Base-by-base conservation (phyloP, 2,113 vertebrate genomes). In the Lynx canadensis region DNA sequence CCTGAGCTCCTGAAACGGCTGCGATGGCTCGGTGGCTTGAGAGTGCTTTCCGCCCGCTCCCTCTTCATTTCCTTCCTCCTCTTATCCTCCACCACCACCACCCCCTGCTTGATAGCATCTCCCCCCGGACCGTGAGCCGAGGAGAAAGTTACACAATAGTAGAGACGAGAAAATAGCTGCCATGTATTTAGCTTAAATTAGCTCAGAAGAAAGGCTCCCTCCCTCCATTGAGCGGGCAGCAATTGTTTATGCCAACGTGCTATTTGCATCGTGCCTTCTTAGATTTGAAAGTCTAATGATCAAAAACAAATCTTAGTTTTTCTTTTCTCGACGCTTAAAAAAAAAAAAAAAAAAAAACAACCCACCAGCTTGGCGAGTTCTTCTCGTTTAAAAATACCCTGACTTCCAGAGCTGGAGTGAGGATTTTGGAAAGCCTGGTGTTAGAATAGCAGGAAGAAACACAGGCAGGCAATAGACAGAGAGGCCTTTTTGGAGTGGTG, bases 341-440 rank as follows among this genome's bases (percentile, higher is more conserved):
- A 80, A 76, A 91, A 73, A 76, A 91, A 65, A 25, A 48, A 74
- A 89, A 82, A 12, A 38, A 4, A 38, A 13, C 57, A 41, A 48
- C 27, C 41, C 71, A 96, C 89, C 41, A 68, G 74, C 96, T 98
- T 98, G 74, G 65, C 57, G 96, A 63, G 73, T 97, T 94, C 89
- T 13, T 45, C 89, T 52, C 0, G 85, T 97, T 98, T 98, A 98
- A 98, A 99, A 98, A 98, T 98, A 98, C 4, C 94, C 81, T 87
- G 80, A 36, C 74, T 97, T 94, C 79, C 80, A 50, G 81, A 1
- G 0, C 88, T 31, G 7, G 21, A 74, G 66, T 94, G 93, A 84
- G 94, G 68, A 63, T 27, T 83, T 41, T 1, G 95, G 97, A 95
- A 68, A 73, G 29, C 38, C 73, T 19, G 86, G 48, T 60, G n/a